Percentiles rank a stretch among this genome's conserved stretches.
Evolutionary conservation across 2,113 vertebrate species (phyloP).

Genomic region (Bufo gargarizans): DNA sequence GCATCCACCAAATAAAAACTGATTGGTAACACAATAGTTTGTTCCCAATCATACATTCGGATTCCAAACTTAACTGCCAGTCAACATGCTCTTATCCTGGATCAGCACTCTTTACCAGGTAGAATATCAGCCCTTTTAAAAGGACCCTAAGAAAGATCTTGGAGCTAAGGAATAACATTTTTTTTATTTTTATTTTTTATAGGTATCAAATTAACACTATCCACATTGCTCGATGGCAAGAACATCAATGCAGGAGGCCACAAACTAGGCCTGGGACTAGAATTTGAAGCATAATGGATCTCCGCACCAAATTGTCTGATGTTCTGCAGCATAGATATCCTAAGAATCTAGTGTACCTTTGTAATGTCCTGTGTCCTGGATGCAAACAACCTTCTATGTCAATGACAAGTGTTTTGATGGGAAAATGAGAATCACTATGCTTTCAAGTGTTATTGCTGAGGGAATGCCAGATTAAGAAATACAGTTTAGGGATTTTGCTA

Average conservation of each 20-base stretch:
- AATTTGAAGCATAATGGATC: slow-evolving; percentile 90
- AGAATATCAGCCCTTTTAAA: too few relatives aligned
- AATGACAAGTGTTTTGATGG: slow-evolving; percentile 69
- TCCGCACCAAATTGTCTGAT: slow-evolving; percentile 67
- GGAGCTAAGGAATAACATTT: background rate
- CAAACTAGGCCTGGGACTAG: slow-evolving; percentile 94
- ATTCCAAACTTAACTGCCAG: too few relatives aligned
- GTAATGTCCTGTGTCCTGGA: slow-evolving; percentile 82
- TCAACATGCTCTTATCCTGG: too few relatives aligned
- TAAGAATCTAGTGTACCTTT: slow-evolving; percentile 80
- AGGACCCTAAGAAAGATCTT: background rate
- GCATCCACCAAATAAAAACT: too few relatives aligned
- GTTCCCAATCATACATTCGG: too few relatives aligned
- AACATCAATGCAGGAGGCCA: slow-evolving; percentile 95
- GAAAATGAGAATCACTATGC: slow-evolving; percentile 76
- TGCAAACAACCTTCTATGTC: slow-evolving; percentile 72
- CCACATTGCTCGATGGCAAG: slow-evolving; percentile 94
- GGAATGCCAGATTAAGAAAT: slow-evolving; percentile 67
- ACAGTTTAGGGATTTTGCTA: slow-evolving; percentile 58
- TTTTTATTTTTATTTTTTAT: background rate
- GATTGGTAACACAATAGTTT: too few relatives aligned
- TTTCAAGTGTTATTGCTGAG: slow-evolving; percentile 67
- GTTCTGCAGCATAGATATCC: slow-evolving; percentile 83
- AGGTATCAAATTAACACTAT: slow-evolving; percentile 96
- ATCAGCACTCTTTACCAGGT: too few relatives aligned